These are phyloP conservation scores for Pocillopora meandrina DNA, from an alignment of 92 coral and sea anemone species.

Conservation along the genomic window DNA sequence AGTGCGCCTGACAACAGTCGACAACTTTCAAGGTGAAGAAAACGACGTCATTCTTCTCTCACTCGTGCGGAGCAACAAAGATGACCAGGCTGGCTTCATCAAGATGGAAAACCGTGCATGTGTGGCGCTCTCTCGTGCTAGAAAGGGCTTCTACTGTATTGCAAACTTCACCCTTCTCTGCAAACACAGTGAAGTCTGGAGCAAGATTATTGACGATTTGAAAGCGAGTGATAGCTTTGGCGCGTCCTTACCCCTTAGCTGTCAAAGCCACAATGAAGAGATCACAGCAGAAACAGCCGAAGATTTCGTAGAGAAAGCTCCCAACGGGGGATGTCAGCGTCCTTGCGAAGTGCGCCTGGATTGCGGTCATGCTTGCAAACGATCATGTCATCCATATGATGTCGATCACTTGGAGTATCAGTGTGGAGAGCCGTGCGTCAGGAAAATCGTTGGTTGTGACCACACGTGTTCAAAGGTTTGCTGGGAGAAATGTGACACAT, in stretches of 20 bases:
- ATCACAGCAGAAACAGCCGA: conserved; percentile 44
- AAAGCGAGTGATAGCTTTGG: conserved; percentile 49
- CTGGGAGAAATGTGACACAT: conserved; percentile 46
- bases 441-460: conserved; percentile 44
- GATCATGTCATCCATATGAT: conserved; percentile 71
- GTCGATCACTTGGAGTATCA: conserved; percentile 37
- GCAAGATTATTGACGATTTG: conserved; percentile 69
- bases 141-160: conserved; percentile 74
- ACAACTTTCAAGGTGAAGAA: conserved; percentile 97
- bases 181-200: conserved; percentile 60
- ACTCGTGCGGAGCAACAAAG: conserved; percentile 90
- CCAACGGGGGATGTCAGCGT: conserved; percentile 76
- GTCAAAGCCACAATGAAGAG: conserved; percentile 77
- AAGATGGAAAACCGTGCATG: conserved; percentile 81
- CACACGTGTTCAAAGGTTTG: conserved; percentile 69
- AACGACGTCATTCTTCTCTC: conserved; percentile 91
- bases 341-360: conserved; percentile 66
- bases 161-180: conserved; percentile 69
- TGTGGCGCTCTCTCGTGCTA: conserved; percentile 48
- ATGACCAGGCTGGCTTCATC: conserved; percentile 81
- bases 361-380: conserved; percentile 82
- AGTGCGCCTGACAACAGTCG: conserved; percentile 80
- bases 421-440: conserved; percentile 60
- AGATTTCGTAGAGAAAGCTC: conserved; percentile 63
- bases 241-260: conserved; percentile 49